Evolutionary conservation across 1,140 invertebrate genomes (phyloP), one percentile per base, ranked within the genome.

Genomic region (Drosophila auraria): DNA sequence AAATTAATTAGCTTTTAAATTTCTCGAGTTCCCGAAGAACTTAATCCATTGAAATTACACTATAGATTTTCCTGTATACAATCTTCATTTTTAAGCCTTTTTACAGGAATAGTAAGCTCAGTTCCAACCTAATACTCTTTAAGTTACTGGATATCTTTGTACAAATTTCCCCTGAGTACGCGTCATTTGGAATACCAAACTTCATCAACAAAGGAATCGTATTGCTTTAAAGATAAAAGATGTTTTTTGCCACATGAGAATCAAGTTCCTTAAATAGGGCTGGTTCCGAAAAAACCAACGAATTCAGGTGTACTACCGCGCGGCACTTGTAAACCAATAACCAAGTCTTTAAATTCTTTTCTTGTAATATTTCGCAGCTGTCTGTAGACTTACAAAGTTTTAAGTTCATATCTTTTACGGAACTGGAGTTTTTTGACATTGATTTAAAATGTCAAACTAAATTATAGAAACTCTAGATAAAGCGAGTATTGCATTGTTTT

Each of bases 331-430:
- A 56, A 56, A 40, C 54, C 38, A 56, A 56, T 33, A 56, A 56
- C 23, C 54, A 56, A 38, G 53, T 56, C 33, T 56, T 56, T 38
- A 3, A 1, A 17, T 9, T 2, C 2, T 14, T 23, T 25, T 40
- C 54, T 56, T n/a, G 54, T 56, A 56, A 56, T 40, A 40, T 23
- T 40, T 56, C 38, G 20, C 33, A 56, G 54, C 54, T 56, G 17
- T 53, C 53, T 54, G n/a, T 57, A 17, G 60, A 49, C 20, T 33
- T 36, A 20, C 14, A 50, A 62, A 33, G 60, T 56, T 27, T 17
- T 1, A 56, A 36, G 17, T 56, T 57, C 20, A 30, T 20, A 58
- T 5, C 50, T 57, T 58, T 30, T 40, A 57, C n/a, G n/a, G 15
- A 17, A 36, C 47, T 38, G 6, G 23, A 14, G 15, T 36, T 53